Conservation (phyloP, 2,888 invertebrate species). For the Leucophenga maculata region DNA sequence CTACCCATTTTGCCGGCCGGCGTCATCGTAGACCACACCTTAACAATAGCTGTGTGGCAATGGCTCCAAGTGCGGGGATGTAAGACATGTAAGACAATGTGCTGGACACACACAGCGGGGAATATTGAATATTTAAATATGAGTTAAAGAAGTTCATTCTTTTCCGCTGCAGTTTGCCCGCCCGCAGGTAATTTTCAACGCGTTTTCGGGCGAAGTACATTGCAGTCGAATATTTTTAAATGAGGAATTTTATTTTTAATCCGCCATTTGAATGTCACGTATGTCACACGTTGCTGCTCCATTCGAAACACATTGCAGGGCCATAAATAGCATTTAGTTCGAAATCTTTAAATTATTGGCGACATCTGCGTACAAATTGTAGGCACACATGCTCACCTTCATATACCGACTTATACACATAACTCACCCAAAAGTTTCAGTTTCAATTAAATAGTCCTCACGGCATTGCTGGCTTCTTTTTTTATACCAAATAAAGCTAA, state of each 20-base stretch:
- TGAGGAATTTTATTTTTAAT: background rate
- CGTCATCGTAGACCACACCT: constrained; percentile 17
- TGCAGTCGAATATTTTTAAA: background rate
- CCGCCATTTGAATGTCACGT: constrained; percentile 9
- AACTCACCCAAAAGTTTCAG: constrained; percentile 26
- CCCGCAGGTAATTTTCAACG: background rate
- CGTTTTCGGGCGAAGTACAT: background rate
- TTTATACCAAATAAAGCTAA: constrained; percentile 16
- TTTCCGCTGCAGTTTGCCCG: background rate
- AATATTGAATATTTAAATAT: constrained; percentile 15
- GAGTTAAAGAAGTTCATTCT: background rate
- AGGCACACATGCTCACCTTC: background rate
- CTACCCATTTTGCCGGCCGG: too few species aligned
- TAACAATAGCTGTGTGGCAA: background rate
- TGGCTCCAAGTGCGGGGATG: background rate
- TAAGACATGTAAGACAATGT: background rate
- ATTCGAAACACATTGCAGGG: background rate
- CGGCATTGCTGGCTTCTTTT: background rate
- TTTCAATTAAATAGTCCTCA: constrained; percentile 44
- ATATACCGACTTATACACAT: too few species aligned
- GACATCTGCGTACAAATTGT: constrained; percentile 53
- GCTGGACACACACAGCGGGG: constrained; percentile 11
- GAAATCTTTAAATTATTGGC: constrained; percentile 51
- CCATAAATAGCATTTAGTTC: background rate
- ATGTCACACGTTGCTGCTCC: background rate